Evolutionary conservation across 2,888 invertebrate genomes (phyloP).

Genomic region (Cephus rjabovi): DNA sequence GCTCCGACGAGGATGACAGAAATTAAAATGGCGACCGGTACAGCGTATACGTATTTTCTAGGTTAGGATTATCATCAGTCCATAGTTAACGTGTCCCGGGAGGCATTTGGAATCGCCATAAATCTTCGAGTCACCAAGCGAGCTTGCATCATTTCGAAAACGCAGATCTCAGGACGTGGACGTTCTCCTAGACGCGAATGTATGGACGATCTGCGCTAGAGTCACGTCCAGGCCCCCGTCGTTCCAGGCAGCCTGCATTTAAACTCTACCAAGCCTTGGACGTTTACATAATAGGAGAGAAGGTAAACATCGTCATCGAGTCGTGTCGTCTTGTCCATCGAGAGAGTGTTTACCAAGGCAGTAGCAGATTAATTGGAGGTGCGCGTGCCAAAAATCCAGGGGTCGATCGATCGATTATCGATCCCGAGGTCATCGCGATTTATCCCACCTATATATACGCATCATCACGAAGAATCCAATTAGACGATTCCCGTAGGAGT

Average conservation of each 20-base stretch:
- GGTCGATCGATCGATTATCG: background rate
- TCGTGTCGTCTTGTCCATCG: background rate
- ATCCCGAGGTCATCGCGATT: background rate
- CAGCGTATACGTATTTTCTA: background rate
- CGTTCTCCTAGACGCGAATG: background rate
- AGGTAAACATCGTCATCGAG: background rate
- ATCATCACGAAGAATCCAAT: background rate
- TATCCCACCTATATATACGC: background rate
- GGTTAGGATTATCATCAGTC: slow-evolving; percentile 21
- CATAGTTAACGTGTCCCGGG: background rate
- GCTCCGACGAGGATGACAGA: background rate
- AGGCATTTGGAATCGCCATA: background rate
- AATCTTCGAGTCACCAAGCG: background rate
- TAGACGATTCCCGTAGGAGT: background rate
- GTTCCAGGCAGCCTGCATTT: background rate
- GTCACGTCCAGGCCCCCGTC: background rate
- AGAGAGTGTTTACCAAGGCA: background rate
- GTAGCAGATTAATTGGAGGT: background rate
- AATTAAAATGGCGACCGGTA: background rate
- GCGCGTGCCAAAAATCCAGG: background rate
- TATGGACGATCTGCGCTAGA: background rate
- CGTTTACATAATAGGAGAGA: background rate
- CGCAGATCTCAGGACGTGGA: background rate
- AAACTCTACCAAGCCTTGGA: background rate
- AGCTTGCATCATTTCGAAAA: background rate